Evolutionary conservation across 2,797 vertebrate genomes (phyloP).

Genomic region (Cyclopterus lumpus): DNA sequence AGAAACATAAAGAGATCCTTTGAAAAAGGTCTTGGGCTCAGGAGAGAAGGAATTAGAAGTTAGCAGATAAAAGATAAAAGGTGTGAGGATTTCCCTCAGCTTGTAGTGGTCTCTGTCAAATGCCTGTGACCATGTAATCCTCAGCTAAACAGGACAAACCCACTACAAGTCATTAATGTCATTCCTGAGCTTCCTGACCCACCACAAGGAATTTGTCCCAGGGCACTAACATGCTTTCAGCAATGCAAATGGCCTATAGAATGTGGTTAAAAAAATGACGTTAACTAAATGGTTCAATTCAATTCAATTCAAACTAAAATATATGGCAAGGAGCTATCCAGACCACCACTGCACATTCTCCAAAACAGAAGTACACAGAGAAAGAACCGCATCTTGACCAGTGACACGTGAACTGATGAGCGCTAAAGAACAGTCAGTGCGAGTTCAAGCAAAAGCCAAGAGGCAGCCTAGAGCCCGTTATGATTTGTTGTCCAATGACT

Average conservation of each 20-base stretch:
- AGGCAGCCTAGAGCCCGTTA: conserved; percentile 26
- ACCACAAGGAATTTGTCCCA: conserved; percentile 15
- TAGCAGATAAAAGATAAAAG: conserved; percentile 19
- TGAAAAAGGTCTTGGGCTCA: conserved; percentile 1
- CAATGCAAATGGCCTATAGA: background rate
- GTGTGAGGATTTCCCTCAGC: conserved; percentile 20
- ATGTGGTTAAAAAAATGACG: background rate
- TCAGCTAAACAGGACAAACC: conserved; percentile 30
- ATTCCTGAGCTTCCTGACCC: conserved; percentile 27
- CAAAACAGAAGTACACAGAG: conserved; percentile 30
- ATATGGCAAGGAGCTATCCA: conserved; percentile 10
- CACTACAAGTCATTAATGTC: conserved; percentile 32
- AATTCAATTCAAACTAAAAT: conserved; percentile 38
- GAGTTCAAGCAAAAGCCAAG: conserved; percentile 35
- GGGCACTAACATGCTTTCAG: conserved; percentile 17
- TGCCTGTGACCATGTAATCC: conserved; percentile 33
- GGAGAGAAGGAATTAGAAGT: conserved; percentile 24
- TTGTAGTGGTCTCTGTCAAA: conserved; percentile 37
- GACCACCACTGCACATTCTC: background rate
- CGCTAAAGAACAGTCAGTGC: conserved; percentile 1
- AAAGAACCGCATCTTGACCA: conserved; percentile 49
- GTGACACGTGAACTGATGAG: conserved; percentile 40
- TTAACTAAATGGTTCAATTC: conserved; percentile 42
- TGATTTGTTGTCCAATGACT: conserved; percentile 22
- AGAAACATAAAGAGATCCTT: conserved; percentile 30